Evolutionary conservation across 92 coral and sea anemone genomes (phyloP), one percentile per base, ranked within the genome.

Genomic region (Parazoanthus darwini): DNA sequence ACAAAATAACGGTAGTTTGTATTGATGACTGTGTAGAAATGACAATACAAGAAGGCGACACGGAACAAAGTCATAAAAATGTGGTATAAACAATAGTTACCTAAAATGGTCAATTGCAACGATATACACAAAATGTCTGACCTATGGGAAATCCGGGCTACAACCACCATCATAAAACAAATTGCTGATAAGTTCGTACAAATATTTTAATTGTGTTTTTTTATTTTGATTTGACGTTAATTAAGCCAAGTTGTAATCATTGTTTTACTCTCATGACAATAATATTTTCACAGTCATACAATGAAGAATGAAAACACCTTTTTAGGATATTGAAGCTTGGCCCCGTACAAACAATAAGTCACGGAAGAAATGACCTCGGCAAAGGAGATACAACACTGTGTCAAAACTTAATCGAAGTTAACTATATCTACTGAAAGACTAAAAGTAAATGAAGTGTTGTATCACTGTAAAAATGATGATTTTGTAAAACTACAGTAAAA

Each of bases 131-230:
- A 56, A 6, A 80, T 20, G 46, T 54, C 51, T 56, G 46, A 56
- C 72, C 85, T 80, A 18, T 0, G 44, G 87, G 87, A 84, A 84
- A 84, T 84, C 87, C 78, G 79, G 37, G 66, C 51, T 71, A 10
- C 46, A 26, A 82, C 5, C 23, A 82, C 13, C 50, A 15, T 58
- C 15, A 8, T 66, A 18, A 37, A 66, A 38, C 29, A 26, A 18
- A 25, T 11, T 54, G 44, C 23, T 38, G 7, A 1, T 20, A 36
- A 7, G 11, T 10, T 54, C 20, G 25, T 22, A 13, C 39, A 82
- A 66, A 38, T 22, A 46, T 44, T 84, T 26, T 7, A 66, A 82
- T 25, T 26, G 35, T 33, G 58, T 48, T 48, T 2, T 72, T 70
- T 44, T 82, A 76, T 39, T 70, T 48, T 43, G 35, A 26, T 39